phyloP scores from a whole-genome alignment of 1,140 invertebrate species.

The Maniola jurtina region DNA sequence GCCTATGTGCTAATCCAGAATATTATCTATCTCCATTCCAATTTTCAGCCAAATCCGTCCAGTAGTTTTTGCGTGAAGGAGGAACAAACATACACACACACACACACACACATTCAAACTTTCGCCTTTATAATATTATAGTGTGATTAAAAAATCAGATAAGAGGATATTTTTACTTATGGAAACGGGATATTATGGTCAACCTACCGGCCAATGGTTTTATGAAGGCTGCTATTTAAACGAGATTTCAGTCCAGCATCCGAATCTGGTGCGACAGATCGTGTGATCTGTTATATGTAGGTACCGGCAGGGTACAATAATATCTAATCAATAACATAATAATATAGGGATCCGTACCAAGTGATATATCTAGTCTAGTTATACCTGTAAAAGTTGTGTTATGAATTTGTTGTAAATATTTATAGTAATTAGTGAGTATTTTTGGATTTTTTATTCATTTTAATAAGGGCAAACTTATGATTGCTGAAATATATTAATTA shows the following conservation, averaged over 20 bases:
- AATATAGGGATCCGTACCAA: neutral
- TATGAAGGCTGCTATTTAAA: neutral
- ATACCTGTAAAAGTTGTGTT: too few relatives aligned
- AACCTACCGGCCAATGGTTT: neutral
- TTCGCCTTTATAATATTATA: too few relatives aligned
- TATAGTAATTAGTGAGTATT: neutral
- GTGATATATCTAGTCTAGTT: neutral
- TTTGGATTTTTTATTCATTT: neutral
- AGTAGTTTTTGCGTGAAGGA: too few relatives aligned
- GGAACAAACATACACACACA: too few relatives aligned
- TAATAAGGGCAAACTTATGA: too few relatives aligned
- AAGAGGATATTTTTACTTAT: too few relatives aligned
- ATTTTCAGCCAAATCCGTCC: too few relatives aligned
- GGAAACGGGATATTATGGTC: neutral
- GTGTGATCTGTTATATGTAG: neutral
- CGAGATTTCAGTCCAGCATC: conserved; percentile 1
- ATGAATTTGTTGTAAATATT: too few relatives aligned
- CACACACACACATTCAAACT: too few relatives aligned
- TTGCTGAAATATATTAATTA: too few relatives aligned
- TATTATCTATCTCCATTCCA: too few relatives aligned
- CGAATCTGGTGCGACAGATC: neutral
- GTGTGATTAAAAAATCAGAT: neutral
- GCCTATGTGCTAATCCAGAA: too few relatives aligned
- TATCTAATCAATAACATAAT: neutral
- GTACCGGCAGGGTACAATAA: neutral